Evolutionary conservation across 1,140 invertebrate species (phyloP), one percentile per base, ranked within the genome.

Genomic region (Aphidius gifuensis): DNA sequence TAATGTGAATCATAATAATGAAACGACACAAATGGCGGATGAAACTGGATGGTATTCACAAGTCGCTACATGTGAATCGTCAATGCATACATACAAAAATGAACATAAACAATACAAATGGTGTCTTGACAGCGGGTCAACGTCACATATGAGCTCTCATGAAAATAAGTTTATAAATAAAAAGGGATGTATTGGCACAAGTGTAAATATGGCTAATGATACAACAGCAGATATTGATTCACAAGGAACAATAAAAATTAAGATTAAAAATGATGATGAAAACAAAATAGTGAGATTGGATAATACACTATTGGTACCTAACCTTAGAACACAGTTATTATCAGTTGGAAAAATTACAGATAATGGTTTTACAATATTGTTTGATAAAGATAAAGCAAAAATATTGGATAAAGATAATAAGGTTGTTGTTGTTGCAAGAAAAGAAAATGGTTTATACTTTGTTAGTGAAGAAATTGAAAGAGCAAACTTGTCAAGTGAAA

Each of bases 281-380:
- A 9, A 53, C 38, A 62, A 48, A 44, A 32, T 58, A 9, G 49
- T 73, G 11, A 54, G 61, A 8, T 62, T 71, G 5, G 16, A 55
- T 6, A 48, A 71, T 57, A 65, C 67, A 8, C 60, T 71, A 47
- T 69, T 60, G 60, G 69, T 71, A n/a, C 66, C 67, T 9, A 65
- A 71, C 39, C 61, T 73, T 9, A 61, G 66, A 43, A 58, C 62
- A 4, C 69, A 73, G 60, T 63, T 69, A 39, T 49, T 71, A 23
- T 73, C 69, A 47, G 67, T 73, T 42, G 53, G 60, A 9, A 73
- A 65, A 64, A 69, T 67, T 11, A 51, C 65, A 11, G 60, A 67
- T 38, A 64, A 64, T 55, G 66, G 60, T 38, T 49, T 64, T 40
- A 55, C 54, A 43, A 45, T 76, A 3, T 44, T 23, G 5, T 62